Base-by-base conservation (phyloP, 2,113 vertebrate genomes). In the Helogale parvula region DNA sequence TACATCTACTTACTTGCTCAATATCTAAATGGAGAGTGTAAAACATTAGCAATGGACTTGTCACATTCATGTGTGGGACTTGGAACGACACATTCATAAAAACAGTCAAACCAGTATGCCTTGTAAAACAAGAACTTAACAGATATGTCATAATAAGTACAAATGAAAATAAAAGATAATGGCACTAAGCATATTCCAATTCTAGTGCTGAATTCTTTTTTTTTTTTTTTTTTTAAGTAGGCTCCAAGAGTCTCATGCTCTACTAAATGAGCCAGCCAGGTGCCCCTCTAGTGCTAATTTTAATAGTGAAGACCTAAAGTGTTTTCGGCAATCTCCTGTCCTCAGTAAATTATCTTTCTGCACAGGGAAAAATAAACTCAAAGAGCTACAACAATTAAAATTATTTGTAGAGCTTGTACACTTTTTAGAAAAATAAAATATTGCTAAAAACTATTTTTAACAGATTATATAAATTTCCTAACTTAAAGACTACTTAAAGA, bases 401-500 rank as follows among this genome's bases (percentile, higher is more conserved):
- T 7, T 52, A 88, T 21, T 13, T 38, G 17, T 65, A 71, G 92
- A 76, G 52, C 31, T 65, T 84, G 41, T 80, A 81, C 2, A n/a
- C 33, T 10, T 65, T 96, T 17, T 69, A 76, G 11, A 63, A 96
- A 97, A 92, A 47, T 4, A 69, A 95, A 86, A 63, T 21, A 95
- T 16, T 52, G 89, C 21, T 76, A 21, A 69, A 21, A 45, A 35
- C 38, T 71, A 33, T 91, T 88, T 91, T 79, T 65, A 86, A 57
- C 11, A 80, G 50, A 90, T 27, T 27, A 57, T n/a, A 79, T 60
- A 94, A 90, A 82, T 38, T 86, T 54, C 82, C 47, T 94, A 77
- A 76, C 27, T 81, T 66, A 60, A 85, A 88, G 54, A 74, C 38
- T 33, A 47, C 7, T 66, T 79, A 31, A 41, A 93, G 41, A 92